phyloP scores from a whole-genome alignment of 2,797 vertebrate genomes.

The Trematomus bernacchii region DNA sequence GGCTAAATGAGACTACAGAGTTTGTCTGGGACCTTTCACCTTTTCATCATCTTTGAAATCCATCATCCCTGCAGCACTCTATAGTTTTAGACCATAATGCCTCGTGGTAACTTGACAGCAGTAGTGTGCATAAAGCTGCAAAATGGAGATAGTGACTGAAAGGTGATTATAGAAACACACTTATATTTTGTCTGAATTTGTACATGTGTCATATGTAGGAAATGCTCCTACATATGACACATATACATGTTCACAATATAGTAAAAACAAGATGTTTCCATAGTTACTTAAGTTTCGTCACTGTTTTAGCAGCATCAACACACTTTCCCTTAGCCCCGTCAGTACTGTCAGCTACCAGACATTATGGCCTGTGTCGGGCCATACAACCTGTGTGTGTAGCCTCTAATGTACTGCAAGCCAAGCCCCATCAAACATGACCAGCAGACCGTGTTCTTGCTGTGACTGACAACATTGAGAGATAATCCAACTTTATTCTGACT shows the following conservation, averaged over 20 bases:
- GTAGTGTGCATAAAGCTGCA: neutral
- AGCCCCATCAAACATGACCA: constrained; percentile 20
- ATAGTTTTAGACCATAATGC: constrained; percentile 22
- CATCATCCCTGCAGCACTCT: too few relatives aligned
- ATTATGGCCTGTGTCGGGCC: constrained; percentile 6
- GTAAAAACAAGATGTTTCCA: neutral
- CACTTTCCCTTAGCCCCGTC: neutral
- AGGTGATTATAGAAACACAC: neutral
- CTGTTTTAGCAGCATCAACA: neutral
- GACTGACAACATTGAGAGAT: constrained; percentile 56
- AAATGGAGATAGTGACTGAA: neutral
- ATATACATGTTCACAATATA: neutral
- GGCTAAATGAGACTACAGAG: too few relatives aligned
- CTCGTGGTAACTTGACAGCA: constrained; percentile 12
- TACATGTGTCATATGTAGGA: neutral
- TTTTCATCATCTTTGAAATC: too few relatives aligned
- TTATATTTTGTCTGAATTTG: neutral
- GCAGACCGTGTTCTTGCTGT: constrained; percentile 15
- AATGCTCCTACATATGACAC: neutral
- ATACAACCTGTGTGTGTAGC: constrained; percentile 26
- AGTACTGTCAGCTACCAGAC: constrained; percentile 5
- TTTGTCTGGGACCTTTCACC: too few relatives aligned
- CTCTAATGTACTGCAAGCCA: constrained; percentile 22
- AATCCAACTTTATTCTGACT: constrained; percentile 28
- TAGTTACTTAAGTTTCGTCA: neutral